Conservation (phyloP, 2,113 vertebrate species). For the Hippoglossus stenolepis region DNA sequence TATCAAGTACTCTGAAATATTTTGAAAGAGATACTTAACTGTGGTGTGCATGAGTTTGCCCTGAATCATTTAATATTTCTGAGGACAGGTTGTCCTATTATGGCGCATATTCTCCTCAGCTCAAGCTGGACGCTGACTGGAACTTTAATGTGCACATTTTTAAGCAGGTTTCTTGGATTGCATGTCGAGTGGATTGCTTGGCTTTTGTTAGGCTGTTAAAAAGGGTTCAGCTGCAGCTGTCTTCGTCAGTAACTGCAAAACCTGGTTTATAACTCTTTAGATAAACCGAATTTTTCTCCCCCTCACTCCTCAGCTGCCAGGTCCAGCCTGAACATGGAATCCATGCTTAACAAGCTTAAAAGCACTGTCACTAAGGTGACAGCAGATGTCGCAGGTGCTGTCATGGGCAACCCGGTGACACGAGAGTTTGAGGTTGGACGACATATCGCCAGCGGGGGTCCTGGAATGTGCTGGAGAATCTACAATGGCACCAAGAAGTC, state of each 20-base stretch:
- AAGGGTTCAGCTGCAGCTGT: not conserved
- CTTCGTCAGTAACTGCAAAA: not conserved
- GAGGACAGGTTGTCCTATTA: slow-evolving; percentile 1
- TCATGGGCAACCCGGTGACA: slow-evolving; percentile 99
- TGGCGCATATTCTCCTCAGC: slow-evolving; percentile 22
- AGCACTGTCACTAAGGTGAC: slow-evolving; percentile 98
- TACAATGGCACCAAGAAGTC: slow-evolving; percentile 99
- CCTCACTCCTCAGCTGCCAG: slow-evolving; percentile 42
- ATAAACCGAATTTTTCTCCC: not conserved
- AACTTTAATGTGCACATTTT: slow-evolving; percentile 54
- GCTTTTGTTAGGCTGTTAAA: slow-evolving; percentile 3
- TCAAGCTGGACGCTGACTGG: not conserved
- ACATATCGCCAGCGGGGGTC: slow-evolving; percentile 96
- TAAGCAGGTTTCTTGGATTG: slow-evolving; percentile 29
- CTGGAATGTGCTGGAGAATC: slow-evolving; percentile 95
- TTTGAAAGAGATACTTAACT: slow-evolving; percentile 15
- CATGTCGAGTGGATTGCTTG: slow-evolving; percentile 16
- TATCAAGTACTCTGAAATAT: slow-evolving; percentile 9
- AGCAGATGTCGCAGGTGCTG: slow-evolving; percentile 96
- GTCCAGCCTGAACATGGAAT: slow-evolving; percentile 89
- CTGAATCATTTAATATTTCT: slow-evolving; percentile 36
- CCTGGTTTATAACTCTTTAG: not conserved
- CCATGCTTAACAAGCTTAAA: slow-evolving; percentile 98
- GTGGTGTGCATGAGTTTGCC: slow-evolving; percentile 6
- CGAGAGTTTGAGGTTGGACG: slow-evolving; percentile 97